Evolutionary conservation across 2,888 invertebrate species (phyloP).

Genomic region (Dicyrtomina minuta): DNA sequence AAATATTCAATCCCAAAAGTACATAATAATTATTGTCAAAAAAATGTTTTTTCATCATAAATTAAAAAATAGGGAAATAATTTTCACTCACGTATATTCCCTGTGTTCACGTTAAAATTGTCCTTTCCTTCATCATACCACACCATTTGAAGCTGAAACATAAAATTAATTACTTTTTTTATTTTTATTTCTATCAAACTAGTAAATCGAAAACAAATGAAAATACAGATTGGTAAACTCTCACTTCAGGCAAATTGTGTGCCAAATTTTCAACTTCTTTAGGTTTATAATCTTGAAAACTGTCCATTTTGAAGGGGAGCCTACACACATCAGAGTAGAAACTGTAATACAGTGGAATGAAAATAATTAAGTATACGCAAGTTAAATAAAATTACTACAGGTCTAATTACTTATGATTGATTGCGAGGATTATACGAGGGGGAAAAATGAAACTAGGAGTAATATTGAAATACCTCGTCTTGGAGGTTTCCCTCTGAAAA

Average conservation of each 20-base stretch:
- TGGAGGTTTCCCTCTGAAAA: no score
- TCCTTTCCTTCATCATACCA: neutral
- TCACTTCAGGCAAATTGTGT: constrained; percentile 21
- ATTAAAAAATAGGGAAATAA: neutral
- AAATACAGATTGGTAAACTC: neutral
- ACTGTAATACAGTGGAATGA: no score
- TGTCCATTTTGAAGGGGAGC: constrained; percentile 4
- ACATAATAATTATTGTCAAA: neutral
- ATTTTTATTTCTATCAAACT: no score
- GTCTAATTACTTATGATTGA: no score
- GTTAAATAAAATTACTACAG: no score
- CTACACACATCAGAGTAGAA: neutral
- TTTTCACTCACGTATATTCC: neutral
- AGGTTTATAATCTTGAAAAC: neutral
- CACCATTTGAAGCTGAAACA: neutral
- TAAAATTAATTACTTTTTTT: no score
- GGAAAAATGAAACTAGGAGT: no score
- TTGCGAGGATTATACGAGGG: no score
- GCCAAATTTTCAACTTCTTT: neutral
- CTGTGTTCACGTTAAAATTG: neutral
- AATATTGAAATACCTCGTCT: no score
- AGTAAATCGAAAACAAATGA: neutral
- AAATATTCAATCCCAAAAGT: neutral
- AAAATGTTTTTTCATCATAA: neutral
- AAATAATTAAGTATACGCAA: no score